Percentiles rank a stretch among this genome's conserved stretches.
These are phyloP conservation scores for Axea sp. DNA, from an alignment of 2,888 invertebrate species.

Conservation along the genomic window DNA sequence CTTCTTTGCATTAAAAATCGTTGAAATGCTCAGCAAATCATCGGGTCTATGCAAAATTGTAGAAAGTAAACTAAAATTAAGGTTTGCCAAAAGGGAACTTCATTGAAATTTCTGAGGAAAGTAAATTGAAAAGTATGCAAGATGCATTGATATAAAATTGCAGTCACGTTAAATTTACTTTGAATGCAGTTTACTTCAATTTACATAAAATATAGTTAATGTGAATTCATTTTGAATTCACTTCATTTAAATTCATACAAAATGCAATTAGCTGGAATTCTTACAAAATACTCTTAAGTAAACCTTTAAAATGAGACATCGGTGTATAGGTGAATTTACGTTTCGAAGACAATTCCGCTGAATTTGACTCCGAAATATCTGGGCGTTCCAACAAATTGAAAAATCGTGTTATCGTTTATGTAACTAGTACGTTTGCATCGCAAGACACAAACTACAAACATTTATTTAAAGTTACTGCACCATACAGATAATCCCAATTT, in stretches of 20 bases:
- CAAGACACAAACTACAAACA: too few species aligned
- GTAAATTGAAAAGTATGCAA: slow-evolving; percentile 35
- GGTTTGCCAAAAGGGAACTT: slow-evolving; percentile 22
- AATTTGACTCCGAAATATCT: too few species aligned
- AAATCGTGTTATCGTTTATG: too few species aligned
- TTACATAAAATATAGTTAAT: slow-evolving; percentile 51
- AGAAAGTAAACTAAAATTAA: slow-evolving; percentile 41
- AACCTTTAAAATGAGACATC: slow-evolving; percentile 29
- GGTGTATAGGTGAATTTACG: not conserved
- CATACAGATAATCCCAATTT: too few species aligned
- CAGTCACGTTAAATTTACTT: slow-evolving; percentile 44
- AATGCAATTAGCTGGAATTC: slow-evolving; percentile 47
- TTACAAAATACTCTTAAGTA: slow-evolving; percentile 35
- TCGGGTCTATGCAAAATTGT: too few species aligned
- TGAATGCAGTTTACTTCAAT: slow-evolving; percentile 36
- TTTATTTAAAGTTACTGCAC: too few species aligned
- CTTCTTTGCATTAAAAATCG: too few species aligned
- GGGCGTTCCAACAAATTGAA: too few species aligned
- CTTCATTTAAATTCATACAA: slow-evolving; percentile 48
- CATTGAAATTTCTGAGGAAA: slow-evolving; percentile 34
- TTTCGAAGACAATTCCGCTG: slow-evolving; percentile 8
- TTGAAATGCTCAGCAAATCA: too few species aligned
- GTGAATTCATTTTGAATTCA: slow-evolving; percentile 34
- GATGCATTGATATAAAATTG: slow-evolving; percentile 50
- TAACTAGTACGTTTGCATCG: too few species aligned